Evolutionary conservation across 2,113 vertebrate genomes (phyloP).

Genomic region (Thalassarche chlororhynchos): DNA sequence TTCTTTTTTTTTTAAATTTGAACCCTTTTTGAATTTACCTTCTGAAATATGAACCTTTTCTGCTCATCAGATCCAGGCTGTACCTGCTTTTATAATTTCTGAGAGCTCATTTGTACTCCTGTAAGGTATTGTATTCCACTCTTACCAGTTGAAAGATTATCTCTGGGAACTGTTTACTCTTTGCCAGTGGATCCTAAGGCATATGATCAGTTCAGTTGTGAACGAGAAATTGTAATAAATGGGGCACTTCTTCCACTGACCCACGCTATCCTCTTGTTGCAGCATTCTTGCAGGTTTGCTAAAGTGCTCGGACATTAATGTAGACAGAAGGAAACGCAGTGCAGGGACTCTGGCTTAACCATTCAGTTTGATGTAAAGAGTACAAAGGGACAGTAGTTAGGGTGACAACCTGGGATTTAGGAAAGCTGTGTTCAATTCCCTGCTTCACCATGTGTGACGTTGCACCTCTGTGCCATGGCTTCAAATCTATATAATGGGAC

Average conservation of each 20-base stretch:
- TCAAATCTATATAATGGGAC: not conserved
- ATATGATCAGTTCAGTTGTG: not conserved
- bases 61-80: not conserved
- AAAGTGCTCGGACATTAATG: not conserved
- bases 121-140: not conserved
- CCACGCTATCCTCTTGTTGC: not conserved
- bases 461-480: not conserved
- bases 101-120: not conserved
- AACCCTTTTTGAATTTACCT: not conserved
- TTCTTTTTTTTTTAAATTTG: not conserved
- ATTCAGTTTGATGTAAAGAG: conserved; percentile 19
- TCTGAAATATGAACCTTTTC: not conserved
- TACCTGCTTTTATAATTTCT: not conserved
- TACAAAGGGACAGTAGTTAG: not conserved
- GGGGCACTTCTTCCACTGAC: not conserved
- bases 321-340: not conserved
- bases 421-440: conserved; percentile 4
- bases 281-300: not conserved
- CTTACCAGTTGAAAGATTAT: not conserved
- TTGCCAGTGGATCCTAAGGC: not conserved
- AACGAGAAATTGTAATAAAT: not conserved
- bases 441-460: not conserved
- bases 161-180: not conserved
- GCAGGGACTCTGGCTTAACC: not conserved
- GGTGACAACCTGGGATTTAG: conserved; percentile 25